Evolutionary conservation across 2,113 vertebrate genomes (phyloP), one percentile per base, ranked within the genome.

Genomic region (Onychostruthus taczanowskii): DNA sequence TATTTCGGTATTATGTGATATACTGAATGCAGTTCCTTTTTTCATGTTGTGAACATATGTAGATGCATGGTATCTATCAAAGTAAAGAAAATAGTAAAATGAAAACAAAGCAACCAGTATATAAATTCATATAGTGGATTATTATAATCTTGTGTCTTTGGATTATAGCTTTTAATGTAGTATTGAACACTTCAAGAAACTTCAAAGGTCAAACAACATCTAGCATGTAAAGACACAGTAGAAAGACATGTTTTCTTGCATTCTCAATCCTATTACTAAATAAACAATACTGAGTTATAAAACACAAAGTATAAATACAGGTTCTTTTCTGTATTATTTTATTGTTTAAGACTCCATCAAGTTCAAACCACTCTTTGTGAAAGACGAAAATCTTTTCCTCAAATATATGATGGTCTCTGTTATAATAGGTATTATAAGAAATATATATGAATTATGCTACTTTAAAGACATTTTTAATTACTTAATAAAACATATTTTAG

Each of bases 31-130:
- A 19, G 14, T 20, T 41, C 4, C 11, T 18, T 49, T 74, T 64
- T 77, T 70, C 15, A 3, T 33, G 1, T n/a, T 70, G 8, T 44
- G 37, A 59, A 35, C 0, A 0, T 47, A 15, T 6, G 3, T 77
- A 56, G n/a, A 24, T 58, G 3, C 43, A 15, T 59, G 28, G 21
- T 23, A 13, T 16, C 22, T 66, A 7, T 24, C 56, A 64, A 66
- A 62, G 23, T 44, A 67, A 58, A 66, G 26, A 80, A 82, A 46
- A 5, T 7, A 16, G 14, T 61, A 73, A 82, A 87, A 63, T 49
- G 3, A 72, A 75, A 82, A 50, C 44, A 66, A 91, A 77, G 14
- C 6, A 64, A 66, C 16, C 13, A 41, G 4, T 44, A 4, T 50
- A 7, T 50, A 44, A 59, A 1, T 75, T 84, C 14, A 14, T 19